phyloP scores from a whole-genome alignment of 64 coral and sea anemone species.

The Platygyra sinensis region DNA sequence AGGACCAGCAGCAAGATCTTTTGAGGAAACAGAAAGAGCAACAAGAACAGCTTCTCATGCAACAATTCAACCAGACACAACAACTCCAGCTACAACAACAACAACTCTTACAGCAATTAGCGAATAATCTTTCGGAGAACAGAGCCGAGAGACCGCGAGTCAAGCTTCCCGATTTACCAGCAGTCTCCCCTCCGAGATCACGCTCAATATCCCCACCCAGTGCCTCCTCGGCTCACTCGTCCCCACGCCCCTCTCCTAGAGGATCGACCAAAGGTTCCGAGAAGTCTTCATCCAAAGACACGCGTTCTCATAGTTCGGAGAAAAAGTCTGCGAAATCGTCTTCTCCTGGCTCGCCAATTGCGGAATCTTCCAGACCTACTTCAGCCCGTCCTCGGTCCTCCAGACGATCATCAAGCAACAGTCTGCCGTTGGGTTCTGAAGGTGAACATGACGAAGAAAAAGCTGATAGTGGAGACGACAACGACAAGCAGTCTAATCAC shows the following conservation, averaged over 20 bases:
- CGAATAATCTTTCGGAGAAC: conserved; percentile 39
- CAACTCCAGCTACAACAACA: conserved; percentile 88
- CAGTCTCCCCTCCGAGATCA: conserved; percentile 47
- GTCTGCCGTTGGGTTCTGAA: neutral
- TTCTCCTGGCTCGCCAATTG: conserved; percentile 2
- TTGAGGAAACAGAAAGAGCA: conserved; percentile 82
- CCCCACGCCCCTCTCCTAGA: conserved; percentile 60
- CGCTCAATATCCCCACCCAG: conserved; percentile 44
- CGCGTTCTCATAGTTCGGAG: conserved; percentile 46
- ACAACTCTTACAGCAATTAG: conserved; percentile 76
- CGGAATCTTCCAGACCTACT: neutral
- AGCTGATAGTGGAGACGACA: neutral
- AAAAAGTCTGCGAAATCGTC: conserved; percentile 64
- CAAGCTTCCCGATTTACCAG: conserved; percentile 3
- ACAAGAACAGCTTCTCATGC: conserved; percentile 89
- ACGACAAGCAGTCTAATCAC: conserved; percentile 52
- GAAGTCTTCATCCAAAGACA: conserved; percentile 55
- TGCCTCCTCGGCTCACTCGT: conserved; percentile 44
- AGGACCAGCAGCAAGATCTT: conserved; percentile 83
- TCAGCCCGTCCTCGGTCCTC: conserved; percentile 13
- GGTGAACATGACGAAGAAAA: neutral
- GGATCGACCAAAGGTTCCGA: conserved; percentile 62
- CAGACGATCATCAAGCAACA: conserved; percentile 8
- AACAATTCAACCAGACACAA: conserved; percentile 87
- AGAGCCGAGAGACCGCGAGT: conserved; percentile 21